Base-by-base conservation (phyloP, 30 jellyfish, hydroid and myxozoan species). In the Chrysaora quinquecirrha region DNA sequence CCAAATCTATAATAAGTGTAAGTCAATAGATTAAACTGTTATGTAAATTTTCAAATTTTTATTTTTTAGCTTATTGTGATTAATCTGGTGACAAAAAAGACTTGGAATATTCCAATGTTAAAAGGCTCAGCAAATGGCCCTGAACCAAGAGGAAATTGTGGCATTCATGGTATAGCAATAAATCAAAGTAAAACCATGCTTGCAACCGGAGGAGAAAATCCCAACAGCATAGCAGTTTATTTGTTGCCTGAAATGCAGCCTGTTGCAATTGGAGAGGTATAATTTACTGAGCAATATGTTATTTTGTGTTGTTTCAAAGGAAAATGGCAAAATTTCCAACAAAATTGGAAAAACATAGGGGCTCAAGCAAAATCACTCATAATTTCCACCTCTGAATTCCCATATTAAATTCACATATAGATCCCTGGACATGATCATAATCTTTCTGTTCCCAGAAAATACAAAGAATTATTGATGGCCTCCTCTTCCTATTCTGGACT, bases 141-240 rank as follows among this genome's bases (percentile, higher is more conserved):
- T 1, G 73, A n/a, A 25, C 89, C 95, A 52, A 89, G 74, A 29
- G 71, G 71, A 61, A 85, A 75, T 66, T 95, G 99, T 83, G 99
- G 99, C 33, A 95, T 95, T 32, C 99, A 95, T 71, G 62, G 95
- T 76, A 95, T 95, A 21, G 78, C 97, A 43, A 64, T 76, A 48
- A 88, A 89, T 73, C 95, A 73, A 46, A 49, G 75, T n/a, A 75
- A 80, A n/a, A 95, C 93, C 34, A 56, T 48, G 31, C 88, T 95
- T 7, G 99, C 97, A 22, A 95, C 99, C n/a, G 99, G 99, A 4
- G 99, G 96, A 16, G 86, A 60, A 30, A 88, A 85, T 35, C 96
- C 99, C 56, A 95, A 89, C 69, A 49, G 80, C 48, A 64, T 95
- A 25, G 97, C 89, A 21, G 92, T 93, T 22, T 95, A 95, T 49